Evolutionary conservation across 1,140 invertebrate genomes (phyloP).

Genomic region (Nasonia longicornis): DNA sequence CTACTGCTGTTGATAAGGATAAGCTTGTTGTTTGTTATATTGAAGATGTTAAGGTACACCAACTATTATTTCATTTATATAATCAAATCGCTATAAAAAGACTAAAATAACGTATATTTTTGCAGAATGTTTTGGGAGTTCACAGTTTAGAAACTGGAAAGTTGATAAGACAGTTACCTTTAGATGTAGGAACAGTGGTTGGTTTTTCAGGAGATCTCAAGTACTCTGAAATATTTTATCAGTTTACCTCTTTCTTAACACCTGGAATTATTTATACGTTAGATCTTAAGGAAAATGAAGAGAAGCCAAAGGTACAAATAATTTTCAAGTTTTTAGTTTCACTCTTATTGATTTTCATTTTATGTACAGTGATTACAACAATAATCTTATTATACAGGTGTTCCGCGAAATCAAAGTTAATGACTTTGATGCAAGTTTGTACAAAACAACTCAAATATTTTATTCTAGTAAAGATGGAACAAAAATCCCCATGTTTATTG

Average conservation of each 20-base stretch:
- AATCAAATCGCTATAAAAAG: not conserved
- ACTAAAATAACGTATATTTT: conserved; percentile 40
- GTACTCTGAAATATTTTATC: conserved; percentile 92
- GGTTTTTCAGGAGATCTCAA: conserved; percentile 88
- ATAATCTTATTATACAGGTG: conserved; percentile 70
- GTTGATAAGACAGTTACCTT: conserved; percentile 78
- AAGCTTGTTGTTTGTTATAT: conserved; percentile 94
- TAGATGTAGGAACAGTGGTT: conserved; percentile 89
- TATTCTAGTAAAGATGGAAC: conserved; percentile 96
- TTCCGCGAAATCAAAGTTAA: conserved; percentile 87
- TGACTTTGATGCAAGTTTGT: conserved; percentile 84
- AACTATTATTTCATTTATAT: not conserved
- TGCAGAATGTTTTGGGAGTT: conserved; percentile 86
- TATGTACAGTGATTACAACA: not conserved
- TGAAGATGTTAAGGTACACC: conserved; percentile 91
- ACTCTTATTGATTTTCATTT: conserved; percentile 19
- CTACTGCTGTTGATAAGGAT: conserved; percentile 82
- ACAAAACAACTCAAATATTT: conserved; percentile 92
- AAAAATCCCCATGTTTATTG: conserved; percentile 97
- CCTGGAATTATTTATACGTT: conserved; percentile 91
- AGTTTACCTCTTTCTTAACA: conserved; percentile 93
- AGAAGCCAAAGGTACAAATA: conserved; percentile 67
- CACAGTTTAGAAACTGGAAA: conserved; percentile 82
- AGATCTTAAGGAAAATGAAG: conserved; percentile 78
- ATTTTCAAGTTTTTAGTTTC: conserved; percentile 17